A percentile compares a stretch with the other conserved stretches of the same genome.
Evolutionary conservation across 2,888 invertebrate genomes (phyloP).

Genomic region (Dolomedes plantarius): DNA sequence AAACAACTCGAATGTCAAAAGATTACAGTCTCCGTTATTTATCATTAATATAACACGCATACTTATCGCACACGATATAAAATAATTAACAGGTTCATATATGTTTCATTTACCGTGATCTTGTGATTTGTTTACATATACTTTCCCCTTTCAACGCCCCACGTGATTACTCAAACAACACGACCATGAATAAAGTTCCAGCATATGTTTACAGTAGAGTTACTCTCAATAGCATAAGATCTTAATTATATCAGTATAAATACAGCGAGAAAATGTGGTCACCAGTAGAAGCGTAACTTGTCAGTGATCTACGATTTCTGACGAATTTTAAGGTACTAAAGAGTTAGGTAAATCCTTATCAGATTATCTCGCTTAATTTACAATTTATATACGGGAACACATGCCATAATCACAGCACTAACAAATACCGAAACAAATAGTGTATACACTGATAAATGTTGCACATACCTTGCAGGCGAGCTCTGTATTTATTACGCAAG

Average conservation of each 20-base stretch:
- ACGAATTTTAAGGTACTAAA: background rate
- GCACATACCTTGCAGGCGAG: slow-evolving; percentile 47
- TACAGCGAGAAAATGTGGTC: too few species aligned
- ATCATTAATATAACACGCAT: too few species aligned
- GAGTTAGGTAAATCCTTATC: background rate
- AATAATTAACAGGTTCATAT: too few species aligned
- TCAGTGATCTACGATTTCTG: background rate
- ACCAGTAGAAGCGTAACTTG: too few species aligned
- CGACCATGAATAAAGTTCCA: background rate
- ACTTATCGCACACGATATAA: too few species aligned
- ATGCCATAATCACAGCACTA: background rate
- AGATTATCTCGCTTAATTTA: background rate
- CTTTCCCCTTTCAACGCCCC: background rate
- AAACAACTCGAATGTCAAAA: too few species aligned
- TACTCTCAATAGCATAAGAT: too few species aligned
- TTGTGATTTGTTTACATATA: slow-evolving; percentile 1
- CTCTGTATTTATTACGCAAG: slow-evolving; percentile 59
- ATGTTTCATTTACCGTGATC: too few species aligned
- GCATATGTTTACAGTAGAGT: background rate
- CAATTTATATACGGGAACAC: background rate
- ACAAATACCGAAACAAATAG: background rate
- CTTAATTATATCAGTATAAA: too few species aligned
- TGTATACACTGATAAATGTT: background rate
- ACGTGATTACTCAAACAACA: background rate
- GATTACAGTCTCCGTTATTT: too few species aligned